Conservation (phyloP, 2,113 vertebrate genomes). For the Mobula birostris region DNA sequence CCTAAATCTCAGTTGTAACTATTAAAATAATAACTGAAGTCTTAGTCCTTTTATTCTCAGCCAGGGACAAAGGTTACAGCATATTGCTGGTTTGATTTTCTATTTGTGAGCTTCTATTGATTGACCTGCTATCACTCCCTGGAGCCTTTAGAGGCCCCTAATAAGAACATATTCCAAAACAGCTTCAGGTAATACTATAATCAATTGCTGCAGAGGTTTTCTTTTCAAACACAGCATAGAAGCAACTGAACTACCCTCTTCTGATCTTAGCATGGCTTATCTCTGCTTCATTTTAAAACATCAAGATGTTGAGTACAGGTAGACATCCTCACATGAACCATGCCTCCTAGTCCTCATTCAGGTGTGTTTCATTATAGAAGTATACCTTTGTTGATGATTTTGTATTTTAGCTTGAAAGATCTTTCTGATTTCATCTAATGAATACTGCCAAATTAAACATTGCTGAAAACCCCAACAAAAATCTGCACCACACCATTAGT, state of each 20-base stretch:
- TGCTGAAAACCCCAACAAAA: not conserved
- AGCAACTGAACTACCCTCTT: not conserved
- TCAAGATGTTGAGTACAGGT: not conserved
- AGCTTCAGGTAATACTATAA: not conserved
- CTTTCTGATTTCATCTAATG: not conserved
- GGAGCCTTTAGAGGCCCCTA: not conserved
- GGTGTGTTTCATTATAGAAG: not conserved
- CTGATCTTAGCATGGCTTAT: not conserved
- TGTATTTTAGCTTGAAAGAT: not conserved
- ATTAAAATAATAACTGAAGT: not conserved
- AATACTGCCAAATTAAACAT: not conserved
- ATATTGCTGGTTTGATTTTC: not conserved
- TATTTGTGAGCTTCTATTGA: not conserved
- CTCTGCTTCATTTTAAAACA: not conserved
- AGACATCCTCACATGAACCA: not conserved
- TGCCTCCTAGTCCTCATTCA: not conserved
- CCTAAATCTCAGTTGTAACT: not conserved
- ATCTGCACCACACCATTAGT: not conserved
- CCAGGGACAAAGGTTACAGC: not conserved
- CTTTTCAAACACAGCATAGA: not conserved
- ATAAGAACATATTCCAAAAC: not conserved
- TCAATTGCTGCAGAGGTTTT: not conserved
- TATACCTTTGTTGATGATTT: not conserved
- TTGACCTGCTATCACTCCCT: not conserved
- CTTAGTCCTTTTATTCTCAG: not conserved